Percentiles rank a stretch among this genome's conserved stretches.
Conservation (phyloP, 2,113 vertebrate species). For the Gobio gobio region DNA sequence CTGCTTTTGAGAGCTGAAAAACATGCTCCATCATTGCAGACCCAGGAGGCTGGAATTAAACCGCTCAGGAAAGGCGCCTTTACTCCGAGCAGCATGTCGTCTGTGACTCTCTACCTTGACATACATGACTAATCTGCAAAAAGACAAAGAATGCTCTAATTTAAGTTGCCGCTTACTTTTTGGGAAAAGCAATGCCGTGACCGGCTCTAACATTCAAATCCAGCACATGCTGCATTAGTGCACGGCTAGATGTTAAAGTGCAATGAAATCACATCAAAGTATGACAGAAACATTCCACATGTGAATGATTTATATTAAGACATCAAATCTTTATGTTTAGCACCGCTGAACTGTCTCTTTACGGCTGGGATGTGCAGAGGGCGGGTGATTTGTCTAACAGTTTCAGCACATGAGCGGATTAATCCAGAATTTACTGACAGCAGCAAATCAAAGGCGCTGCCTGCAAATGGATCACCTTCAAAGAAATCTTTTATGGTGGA, state of each 20-base stretch:
- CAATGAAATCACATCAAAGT: conserved; percentile 17
- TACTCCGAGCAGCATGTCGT: conserved; percentile 3
- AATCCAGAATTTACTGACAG: conserved; percentile 39
- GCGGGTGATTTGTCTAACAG: conserved; percentile 36
- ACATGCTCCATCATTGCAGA: conserved; percentile 33
- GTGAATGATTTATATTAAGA: conserved; percentile 16
- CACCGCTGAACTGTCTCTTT: neutral
- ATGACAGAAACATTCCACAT: neutral
- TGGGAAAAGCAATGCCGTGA: neutral
- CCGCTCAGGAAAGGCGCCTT: conserved; percentile 7
- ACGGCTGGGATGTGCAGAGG: conserved; percentile 10
- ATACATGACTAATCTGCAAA: conserved; percentile 38
- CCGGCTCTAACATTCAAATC: neutral
- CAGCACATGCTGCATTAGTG: conserved; percentile 32
- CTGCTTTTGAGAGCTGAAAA: neutral
- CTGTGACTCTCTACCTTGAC: conserved; percentile 21
- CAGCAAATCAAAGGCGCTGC: neutral
- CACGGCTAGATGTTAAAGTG: neutral
- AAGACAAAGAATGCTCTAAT: conserved; percentile 15
- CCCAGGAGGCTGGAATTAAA: conserved; percentile 40
- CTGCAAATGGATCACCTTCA: neutral
- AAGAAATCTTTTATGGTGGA: neutral
- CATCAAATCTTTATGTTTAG: conserved; percentile 34
- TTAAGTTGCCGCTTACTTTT: neutral
- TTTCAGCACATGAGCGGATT: conserved; percentile 19